phyloP scores from a whole-genome alignment of 1,140 invertebrate species.

The Hyphantria cunea region DNA sequence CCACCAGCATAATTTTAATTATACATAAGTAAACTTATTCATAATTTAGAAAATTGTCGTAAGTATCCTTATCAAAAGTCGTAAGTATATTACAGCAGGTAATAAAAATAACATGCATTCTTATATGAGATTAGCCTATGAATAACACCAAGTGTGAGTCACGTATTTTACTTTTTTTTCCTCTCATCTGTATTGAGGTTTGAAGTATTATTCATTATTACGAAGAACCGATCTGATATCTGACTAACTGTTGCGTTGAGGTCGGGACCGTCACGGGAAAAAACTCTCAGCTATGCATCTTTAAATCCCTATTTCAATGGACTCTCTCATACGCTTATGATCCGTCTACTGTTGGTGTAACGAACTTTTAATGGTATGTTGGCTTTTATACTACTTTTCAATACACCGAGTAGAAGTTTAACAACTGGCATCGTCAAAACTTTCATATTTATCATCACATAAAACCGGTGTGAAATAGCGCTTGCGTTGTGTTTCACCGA shows the following conservation, averaged over 20 bases:
- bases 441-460: too few relatives aligned
- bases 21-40: too few relatives aligned
- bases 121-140: too few relatives aligned
- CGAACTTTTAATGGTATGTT: conserved; percentile 7
- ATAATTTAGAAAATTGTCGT: too few relatives aligned
- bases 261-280: conserved; percentile 65
- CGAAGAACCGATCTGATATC: conserved; percentile 48
- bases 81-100: too few relatives aligned
- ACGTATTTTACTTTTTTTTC: conserved; percentile 32
- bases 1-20: too few relatives aligned
- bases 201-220: conserved; percentile 46
- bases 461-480: too few relatives aligned
- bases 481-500: too few relatives aligned
- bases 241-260: conserved; percentile 41
- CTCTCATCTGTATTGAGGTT: conserved; percentile 17
- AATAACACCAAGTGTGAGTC: conserved; percentile 19
- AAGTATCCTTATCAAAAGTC: too few relatives aligned
- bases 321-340: conserved; percentile 21
- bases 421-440: too few relatives aligned
- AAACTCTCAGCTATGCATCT: conserved; percentile 50
- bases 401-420: too few relatives aligned
- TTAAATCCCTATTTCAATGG: conserved; percentile 35
- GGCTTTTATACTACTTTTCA: neutral
- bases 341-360: conserved; percentile 2
- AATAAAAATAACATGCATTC: too few relatives aligned